These are phyloP conservation scores for Allygus modestus DNA, from an alignment of 2,888 invertebrate species.

Conservation along the genomic window DNA sequence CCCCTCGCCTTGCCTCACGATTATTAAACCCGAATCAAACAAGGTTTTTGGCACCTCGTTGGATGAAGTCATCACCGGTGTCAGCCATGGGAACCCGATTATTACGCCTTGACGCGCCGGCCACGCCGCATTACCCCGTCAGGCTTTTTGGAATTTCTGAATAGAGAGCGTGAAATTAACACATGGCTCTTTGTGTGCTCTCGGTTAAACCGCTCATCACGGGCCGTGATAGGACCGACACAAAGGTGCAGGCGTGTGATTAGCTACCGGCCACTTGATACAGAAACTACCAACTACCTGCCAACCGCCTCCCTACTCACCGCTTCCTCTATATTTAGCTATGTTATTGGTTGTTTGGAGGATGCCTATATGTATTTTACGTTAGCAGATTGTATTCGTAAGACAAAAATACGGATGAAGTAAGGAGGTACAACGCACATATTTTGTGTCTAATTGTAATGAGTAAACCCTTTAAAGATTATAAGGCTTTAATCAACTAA, in stretches of 20 bases:
- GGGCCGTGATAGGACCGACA: conserved; percentile 5
- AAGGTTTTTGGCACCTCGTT: conserved; percentile 50
- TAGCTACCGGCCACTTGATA: conserved; percentile 17
- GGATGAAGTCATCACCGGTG: conserved; percentile 53
- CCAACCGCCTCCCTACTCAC: too few relatives aligned
- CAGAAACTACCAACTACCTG: too few relatives aligned
- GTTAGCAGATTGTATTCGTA: too few relatives aligned
- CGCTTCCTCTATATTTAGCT: too few relatives aligned
- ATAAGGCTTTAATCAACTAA: too few relatives aligned
- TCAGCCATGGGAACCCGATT: conserved; percentile 59
- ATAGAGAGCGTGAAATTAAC: conserved; percentile 38
- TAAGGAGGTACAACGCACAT: too few relatives aligned
- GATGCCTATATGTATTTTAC: too few relatives aligned
- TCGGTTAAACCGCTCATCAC: conserved; percentile 34
- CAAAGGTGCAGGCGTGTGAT: conserved; percentile 22
- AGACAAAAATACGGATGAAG: too few relatives aligned
- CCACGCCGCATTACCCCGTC: conserved; percentile 40
- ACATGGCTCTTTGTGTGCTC: conserved; percentile 38
- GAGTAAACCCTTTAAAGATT: too few relatives aligned
- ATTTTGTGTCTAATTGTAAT: too few relatives aligned
- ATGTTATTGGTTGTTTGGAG: too few relatives aligned
- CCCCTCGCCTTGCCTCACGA: neutral
- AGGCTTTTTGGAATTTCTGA: conserved; percentile 42
- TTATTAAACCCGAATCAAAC: conserved; percentile 19
- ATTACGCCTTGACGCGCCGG: conserved; percentile 26